Conservation (phyloP, 2,113 vertebrate genomes). For the Alosa alosa region DNA sequence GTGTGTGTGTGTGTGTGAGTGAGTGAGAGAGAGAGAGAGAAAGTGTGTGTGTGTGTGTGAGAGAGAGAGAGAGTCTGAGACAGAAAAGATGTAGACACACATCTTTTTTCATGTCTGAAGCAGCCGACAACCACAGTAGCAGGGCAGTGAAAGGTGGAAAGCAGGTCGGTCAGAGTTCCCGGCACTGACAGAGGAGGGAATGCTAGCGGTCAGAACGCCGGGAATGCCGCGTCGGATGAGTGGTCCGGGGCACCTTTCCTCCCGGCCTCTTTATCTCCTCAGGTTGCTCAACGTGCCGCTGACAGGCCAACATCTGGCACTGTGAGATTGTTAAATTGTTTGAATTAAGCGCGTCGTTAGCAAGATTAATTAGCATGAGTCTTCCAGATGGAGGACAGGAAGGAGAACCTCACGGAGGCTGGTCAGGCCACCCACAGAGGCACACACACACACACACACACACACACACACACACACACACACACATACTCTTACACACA, state of each 20-base stretch:
- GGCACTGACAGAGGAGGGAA: background rate
- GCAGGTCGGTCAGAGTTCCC: background rate
- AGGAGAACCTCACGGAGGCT: conserved; percentile 10
- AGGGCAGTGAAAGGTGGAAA: background rate
- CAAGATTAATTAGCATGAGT: conserved; percentile 44
- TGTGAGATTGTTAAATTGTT: conserved; percentile 50
- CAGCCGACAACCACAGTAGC: background rate
- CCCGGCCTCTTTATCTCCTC: background rate
- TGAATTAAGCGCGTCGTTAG: conserved; percentile 46
- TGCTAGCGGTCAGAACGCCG: background rate
- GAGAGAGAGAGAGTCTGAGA: background rate
- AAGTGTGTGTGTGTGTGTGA: background rate
- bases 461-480: background rate
- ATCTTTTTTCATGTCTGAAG: background rate
- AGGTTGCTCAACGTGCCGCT: conserved; percentile 20
- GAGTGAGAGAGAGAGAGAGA: background rate
- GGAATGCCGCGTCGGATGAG: background rate
- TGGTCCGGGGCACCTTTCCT: conserved; percentile 1
- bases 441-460: conserved; percentile 23
- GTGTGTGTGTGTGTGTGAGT: background rate
- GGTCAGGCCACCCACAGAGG: conserved; percentile 8
- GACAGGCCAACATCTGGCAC: conserved; percentile 34
- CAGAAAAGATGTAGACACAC: too few relatives aligned
- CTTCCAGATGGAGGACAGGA: conserved; percentile 46
- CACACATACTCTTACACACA: conserved; percentile 12